Evolutionary conservation across 92 coral and sea anemone genomes (phyloP).

Genomic region (Pocillopora meandrina): DNA sequence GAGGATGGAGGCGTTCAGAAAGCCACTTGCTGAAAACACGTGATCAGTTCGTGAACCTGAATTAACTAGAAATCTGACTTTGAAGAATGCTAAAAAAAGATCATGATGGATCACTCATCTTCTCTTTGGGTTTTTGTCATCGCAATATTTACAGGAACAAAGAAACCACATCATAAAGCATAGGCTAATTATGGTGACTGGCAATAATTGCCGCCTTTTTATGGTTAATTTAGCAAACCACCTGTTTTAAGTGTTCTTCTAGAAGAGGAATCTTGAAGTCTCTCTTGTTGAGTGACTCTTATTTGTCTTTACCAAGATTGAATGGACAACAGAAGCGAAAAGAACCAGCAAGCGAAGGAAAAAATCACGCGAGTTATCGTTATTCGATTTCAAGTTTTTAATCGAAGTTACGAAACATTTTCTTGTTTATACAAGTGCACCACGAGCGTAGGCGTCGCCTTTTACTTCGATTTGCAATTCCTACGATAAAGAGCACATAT

Average conservation of each 20-base stretch:
- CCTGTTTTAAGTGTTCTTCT: background rate
- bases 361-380: background rate
- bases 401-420: too few relatives aligned
- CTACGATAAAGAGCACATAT: background rate
- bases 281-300: constrained; percentile 3
- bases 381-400: background rate
- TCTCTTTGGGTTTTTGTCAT: too few relatives aligned
- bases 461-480: background rate
- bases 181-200: too few relatives aligned
- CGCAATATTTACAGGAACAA: too few relatives aligned
- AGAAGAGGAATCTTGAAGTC: background rate
- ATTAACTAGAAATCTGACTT: too few relatives aligned
- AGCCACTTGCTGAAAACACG: background rate
- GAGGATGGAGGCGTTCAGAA: background rate
- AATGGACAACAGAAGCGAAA: background rate
- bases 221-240: background rate
- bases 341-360: background rate
- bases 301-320: background rate
- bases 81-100: too few relatives aligned
- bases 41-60: background rate
- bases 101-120: too few relatives aligned
- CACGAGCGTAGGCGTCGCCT: background rate
- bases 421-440: background rate
- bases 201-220: background rate
- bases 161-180: too few relatives aligned